Evolutionary conservation across 2,888 invertebrate species (phyloP).

Genomic region (Epirrhoe alternata): DNA sequence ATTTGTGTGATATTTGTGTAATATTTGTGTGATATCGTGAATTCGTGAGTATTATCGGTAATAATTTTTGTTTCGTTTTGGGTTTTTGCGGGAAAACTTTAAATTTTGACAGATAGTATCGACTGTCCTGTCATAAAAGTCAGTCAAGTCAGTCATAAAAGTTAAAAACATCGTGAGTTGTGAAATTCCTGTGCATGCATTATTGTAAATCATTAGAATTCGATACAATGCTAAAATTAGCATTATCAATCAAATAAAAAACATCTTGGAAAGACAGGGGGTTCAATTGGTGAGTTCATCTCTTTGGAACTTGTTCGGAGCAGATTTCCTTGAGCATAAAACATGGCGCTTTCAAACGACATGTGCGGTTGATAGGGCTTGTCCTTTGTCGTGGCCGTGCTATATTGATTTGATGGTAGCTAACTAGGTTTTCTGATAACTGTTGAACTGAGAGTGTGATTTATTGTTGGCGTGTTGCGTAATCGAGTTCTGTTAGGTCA

Average conservation of each 20-base stretch:
- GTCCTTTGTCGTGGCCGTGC: constrained; percentile 68
- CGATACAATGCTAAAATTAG: constrained; percentile 1
- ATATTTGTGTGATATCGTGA: no score
- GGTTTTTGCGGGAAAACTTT: no score
- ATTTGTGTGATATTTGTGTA: no score
- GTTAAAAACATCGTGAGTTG: constrained; percentile 76
- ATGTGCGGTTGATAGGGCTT: constrained; percentile 78
- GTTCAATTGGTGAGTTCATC: constrained; percentile 68
- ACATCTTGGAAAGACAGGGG: constrained; percentile 46
- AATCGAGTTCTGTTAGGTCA: constrained; percentile 62
- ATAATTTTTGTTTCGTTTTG: no score
- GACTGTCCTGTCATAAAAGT: constrained; percentile 47
- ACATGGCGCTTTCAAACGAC: constrained; percentile 81
- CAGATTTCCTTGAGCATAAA: constrained; percentile 64
- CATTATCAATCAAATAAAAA: constrained; percentile 18
- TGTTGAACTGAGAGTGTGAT: constrained; percentile 59
- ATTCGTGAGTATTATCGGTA: no score
- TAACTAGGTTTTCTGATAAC: constrained; percentile 54
- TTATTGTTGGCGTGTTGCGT: constrained; percentile 63
- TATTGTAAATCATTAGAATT: constrained; percentile 18
- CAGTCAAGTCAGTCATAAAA: constrained; percentile 77
- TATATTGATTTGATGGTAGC: constrained; percentile 60
- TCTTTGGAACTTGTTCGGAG: constrained; percentile 52
- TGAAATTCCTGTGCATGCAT: constrained; percentile 48
- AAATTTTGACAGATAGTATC: neutral